Percentiles rank a stretch among this genome's conserved stretches.
Evolutionary conservation across 2,113 vertebrate species (phyloP).

Genomic region (Telmatochromis brachygnathus): DNA sequence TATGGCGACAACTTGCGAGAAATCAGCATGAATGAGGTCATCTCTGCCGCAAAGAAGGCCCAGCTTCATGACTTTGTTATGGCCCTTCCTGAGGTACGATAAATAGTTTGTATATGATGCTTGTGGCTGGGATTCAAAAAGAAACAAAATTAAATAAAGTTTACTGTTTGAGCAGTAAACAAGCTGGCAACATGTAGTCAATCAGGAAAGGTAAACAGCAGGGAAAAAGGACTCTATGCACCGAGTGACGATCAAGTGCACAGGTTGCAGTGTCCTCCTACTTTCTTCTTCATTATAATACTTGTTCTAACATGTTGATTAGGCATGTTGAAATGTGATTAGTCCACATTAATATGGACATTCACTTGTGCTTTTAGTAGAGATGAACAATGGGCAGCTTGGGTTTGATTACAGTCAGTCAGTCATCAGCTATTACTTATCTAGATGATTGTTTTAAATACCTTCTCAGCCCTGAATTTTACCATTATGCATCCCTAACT

Average conservation of each 20-base stretch:
- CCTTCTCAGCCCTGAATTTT: not conserved
- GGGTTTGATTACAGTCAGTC: not conserved
- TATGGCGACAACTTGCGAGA: conserved; percentile 72
- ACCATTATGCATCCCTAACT: not conserved
- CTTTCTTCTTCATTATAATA: not conserved
- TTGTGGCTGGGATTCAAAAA: not conserved
- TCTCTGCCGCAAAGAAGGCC: conserved; percentile 69
- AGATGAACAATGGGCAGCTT: not conserved
- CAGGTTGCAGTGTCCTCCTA: not conserved
- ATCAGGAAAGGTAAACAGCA: not conserved
- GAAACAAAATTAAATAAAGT: not conserved
- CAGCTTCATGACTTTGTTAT: conserved; percentile 77
- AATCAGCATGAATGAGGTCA: conserved; percentile 68
- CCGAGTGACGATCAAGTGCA: not conserved
- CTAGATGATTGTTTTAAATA: not conserved
- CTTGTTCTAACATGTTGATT: not conserved
- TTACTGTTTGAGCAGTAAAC: not conserved
- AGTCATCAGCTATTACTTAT: not conserved
- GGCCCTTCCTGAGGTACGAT: conserved; percentile 69
- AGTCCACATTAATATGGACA: not conserved
- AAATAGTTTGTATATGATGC: not conserved
- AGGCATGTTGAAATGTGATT: not conserved
- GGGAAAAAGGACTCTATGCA: not conserved
- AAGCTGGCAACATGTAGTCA: not conserved
- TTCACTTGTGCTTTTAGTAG: not conserved